Evolutionary conservation across 2,113 vertebrate species (phyloP), one percentile per base, ranked within the genome.

Genomic region (Butorides virescens): DNA sequence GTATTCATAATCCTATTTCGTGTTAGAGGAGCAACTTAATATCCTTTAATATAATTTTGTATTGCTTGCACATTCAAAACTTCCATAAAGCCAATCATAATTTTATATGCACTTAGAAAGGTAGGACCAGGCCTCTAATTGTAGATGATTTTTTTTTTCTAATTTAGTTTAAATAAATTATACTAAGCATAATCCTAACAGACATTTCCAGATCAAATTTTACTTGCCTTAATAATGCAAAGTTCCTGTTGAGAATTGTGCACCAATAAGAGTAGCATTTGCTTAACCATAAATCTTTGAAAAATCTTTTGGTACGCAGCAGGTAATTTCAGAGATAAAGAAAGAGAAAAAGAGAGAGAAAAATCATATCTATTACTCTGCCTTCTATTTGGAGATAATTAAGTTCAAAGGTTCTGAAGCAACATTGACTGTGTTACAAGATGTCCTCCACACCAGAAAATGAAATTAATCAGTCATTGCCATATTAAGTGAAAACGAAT

Each of bases 391-490:
- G 62, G n/a, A 81, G 88, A 91, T 92, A 93, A 94, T 95, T 86
- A 93, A 94, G 83, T 96, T 95, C 91, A 93, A 77, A 86, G 86
- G 59, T 93, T 89, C 78, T 92, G 68, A 84, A 92, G 74, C 56
- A 92, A 49, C 83, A 81, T 15, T 81, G 86, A 61, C 68, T 82
- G 12, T 93, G 63, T 89, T 94, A 82, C 80, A 78, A 68, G 83
- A 85, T 85, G 86, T 75, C 80, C 73, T 92, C 91, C 76, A 34
- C 61, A 44, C 55, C 72, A 96, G 72, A 92, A 93, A 91, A 96
- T 93, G 56, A 96, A 89, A 87, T 95, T 88, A 84, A 92, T 93
- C 91, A 87, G 70, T 95, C 79, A 84, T 86, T 95, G 90, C 83
- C 0, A 0, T 81, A 91, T 92, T 94, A 95, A 94, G 65, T 90